Evolutionary conservation across 2,888 invertebrate species (phyloP).

Genomic region (Temnothorax ravouxi): DNA sequence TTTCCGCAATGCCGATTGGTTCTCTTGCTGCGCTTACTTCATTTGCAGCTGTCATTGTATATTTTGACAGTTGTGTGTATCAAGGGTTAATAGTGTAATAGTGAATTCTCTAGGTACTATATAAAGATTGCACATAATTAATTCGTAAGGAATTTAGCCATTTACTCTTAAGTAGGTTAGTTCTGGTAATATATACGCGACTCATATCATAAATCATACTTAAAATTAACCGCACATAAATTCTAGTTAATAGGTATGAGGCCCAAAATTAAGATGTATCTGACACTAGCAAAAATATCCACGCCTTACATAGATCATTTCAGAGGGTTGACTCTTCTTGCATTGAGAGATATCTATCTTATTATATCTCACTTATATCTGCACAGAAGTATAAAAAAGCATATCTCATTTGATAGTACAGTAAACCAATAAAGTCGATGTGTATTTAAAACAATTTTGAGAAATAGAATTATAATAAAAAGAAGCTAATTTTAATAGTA

Average conservation of each 20-base stretch:
- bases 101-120: not conserved
- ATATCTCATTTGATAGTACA: not conserved
- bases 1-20: too few relatives aligned
- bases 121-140: conserved; percentile 29
- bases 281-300: conserved; percentile 30
- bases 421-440: not conserved
- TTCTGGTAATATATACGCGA: conserved; percentile 3
- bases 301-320: conserved; percentile 20
- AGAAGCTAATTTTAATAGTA: not conserved
- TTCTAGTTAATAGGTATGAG: conserved; percentile 29
- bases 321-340: not conserved
- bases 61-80: too few relatives aligned
- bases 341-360: not conserved
- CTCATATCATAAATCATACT: conserved; percentile 19
- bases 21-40: too few relatives aligned
- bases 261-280: conserved; percentile 13
- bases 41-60: too few relatives aligned
- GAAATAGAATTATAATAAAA: not conserved
- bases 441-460: not conserved
- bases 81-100: too few relatives aligned
- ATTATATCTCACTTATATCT: not conserved
- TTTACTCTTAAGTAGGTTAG: conserved; percentile 13
- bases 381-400: not conserved
- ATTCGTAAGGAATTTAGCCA: not conserved
- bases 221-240: conserved; percentile 42